phyloP scores from a whole-genome alignment of 2,113 vertebrate genomes.

The Atlantisia rogersi region DNA sequence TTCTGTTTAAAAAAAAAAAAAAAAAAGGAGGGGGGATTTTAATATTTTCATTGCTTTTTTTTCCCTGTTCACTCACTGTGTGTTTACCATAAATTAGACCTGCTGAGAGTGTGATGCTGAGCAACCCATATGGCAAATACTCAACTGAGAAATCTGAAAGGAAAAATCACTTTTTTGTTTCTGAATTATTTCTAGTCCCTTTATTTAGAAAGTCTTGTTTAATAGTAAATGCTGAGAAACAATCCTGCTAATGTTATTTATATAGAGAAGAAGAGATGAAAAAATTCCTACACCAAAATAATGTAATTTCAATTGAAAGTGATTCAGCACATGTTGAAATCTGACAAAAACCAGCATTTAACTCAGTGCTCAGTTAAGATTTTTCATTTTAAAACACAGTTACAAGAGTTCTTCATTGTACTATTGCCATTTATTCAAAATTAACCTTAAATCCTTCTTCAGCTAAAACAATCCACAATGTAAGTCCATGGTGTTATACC shows the following conservation, averaged over 20 bases:
- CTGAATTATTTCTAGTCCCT: slow-evolving; percentile 55
- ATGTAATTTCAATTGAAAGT: background rate
- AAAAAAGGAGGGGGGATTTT: background rate
- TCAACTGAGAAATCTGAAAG: slow-evolving; percentile 64
- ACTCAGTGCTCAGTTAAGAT: background rate
- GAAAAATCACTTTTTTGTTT: slow-evolving; percentile 70
- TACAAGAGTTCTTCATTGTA: background rate
- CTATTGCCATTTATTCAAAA: background rate
- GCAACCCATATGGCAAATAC: slow-evolving; percentile 78
- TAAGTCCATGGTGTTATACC: background rate
- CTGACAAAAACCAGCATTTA: background rate
- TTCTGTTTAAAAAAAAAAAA: background rate
- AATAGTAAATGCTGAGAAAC: slow-evolving; percentile 32
- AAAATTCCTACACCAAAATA: background rate
- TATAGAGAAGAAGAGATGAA: background rate
- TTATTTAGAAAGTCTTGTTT: slow-evolving; percentile 50
- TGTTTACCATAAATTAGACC: slow-evolving; percentile 80
- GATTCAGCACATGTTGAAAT: background rate
- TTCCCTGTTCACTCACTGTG: slow-evolving; percentile 48
- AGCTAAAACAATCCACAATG: background rate
- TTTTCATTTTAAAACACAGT: background rate
- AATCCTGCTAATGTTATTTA: background rate
- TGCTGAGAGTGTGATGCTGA: slow-evolving; percentile 75
- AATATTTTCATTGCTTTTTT: slow-evolving; percentile 18
- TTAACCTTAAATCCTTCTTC: background rate